Conservation (phyloP, 2,113 vertebrate genomes). For the Actenoides hombroni region DNA sequence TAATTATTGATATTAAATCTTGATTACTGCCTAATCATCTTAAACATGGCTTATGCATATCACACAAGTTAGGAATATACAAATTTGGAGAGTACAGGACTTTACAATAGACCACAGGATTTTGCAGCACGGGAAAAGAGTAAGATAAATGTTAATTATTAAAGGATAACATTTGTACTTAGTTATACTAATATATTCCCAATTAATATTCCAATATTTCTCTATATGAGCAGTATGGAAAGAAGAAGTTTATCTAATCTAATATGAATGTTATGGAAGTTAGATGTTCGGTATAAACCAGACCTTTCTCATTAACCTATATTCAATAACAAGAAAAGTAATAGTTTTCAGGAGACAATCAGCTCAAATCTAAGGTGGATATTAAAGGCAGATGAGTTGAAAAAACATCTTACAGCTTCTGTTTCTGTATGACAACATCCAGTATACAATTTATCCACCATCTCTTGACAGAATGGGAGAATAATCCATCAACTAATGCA, state of each 20-base stretch:
- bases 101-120: not conserved
- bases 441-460: not conserved
- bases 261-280: not conserved
- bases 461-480: not conserved
- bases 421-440: not conserved
- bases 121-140: not conserved
- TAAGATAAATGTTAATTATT: not conserved
- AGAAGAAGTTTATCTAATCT: not conserved
- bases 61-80: not conserved
- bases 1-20: not conserved
- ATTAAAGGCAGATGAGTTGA: not conserved
- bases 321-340: not conserved
- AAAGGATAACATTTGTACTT: not conserved
- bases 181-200: not conserved
- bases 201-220: not conserved
- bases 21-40: not conserved
- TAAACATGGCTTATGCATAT: not conserved
- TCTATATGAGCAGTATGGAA: not conserved
- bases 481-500: not conserved
- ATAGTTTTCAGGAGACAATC: not conserved
- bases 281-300: not conserved
- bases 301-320: not conserved
- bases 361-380: not conserved
- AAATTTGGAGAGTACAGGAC: not conserved
- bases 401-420: not conserved